These are phyloP conservation scores for Siniperca undulata DNA, from an alignment of 2,797 vertebrate genomes.

Conservation along the genomic window DNA sequence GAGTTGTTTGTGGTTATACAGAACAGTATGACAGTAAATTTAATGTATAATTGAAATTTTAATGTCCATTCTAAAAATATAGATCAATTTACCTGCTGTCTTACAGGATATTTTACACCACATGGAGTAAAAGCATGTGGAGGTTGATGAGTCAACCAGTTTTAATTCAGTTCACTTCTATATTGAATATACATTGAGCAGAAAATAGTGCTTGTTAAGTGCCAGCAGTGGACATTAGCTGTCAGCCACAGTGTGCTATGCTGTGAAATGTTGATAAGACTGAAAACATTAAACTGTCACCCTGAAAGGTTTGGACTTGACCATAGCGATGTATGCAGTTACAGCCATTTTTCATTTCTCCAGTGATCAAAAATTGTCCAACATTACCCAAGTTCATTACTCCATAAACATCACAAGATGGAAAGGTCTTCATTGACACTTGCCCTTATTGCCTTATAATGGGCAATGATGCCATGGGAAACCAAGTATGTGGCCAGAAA, in stretches of 20 bases:
- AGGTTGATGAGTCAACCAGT: neutral
- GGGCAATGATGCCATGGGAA: neutral
- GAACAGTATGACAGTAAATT: neutral
- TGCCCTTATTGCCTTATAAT: neutral
- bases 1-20: neutral
- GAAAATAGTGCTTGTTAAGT: neutral
- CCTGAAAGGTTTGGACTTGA: neutral
- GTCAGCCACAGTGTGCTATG: neutral
- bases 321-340: neutral
- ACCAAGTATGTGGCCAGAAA: neutral
- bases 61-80: neutral
- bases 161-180: neutral
- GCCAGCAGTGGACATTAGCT: neutral
- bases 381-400: neutral
- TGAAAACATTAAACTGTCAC: neutral
- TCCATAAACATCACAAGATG: neutral
- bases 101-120: neutral
- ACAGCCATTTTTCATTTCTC: neutral
- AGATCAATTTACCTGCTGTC: too few species aligned
- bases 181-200: neutral
- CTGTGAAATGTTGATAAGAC: neutral
- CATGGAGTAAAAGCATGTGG: too few species aligned
- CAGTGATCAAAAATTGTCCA: conserved; percentile 3
- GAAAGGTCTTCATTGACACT: conserved; percentile 10
- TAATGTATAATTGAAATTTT: neutral